Base-by-base conservation (phyloP, 2,797 vertebrate genomes). In the Sternarchorhynchus goeldii region DNA sequence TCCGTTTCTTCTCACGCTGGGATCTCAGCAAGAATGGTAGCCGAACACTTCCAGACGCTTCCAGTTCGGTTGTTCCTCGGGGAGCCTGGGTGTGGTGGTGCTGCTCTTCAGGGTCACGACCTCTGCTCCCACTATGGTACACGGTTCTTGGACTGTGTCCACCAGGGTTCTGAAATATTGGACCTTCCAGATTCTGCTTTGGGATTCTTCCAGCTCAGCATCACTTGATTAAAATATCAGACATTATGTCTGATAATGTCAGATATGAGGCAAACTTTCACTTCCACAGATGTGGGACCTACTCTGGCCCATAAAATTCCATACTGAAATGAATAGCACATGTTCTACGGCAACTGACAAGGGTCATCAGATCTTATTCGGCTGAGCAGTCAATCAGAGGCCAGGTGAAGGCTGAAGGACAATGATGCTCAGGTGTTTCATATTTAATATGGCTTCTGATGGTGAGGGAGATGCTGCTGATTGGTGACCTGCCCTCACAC, bases 1-100 rank as follows among this genome's bases (percentile, higher is more conserved):
- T 85, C 82, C 85, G 88, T 89, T 86, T 90, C 68, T 78, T 60
- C 77, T 81, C 71, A 69, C 71, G 73, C 86, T 85, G 84, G 85
- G 86, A 81, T 72, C 68, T 64, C 80, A 85, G 88, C 76, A 31
- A 53, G 74, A 76, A 69, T 36, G 75, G 60, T 66, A 69, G 78
- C 53, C 55, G 66, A 45, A 64, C 20, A 71, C 76, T 39, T 76
- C 71, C 39, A 66, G 70, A 34, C 55, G 4, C 34, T 17, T 39
- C 74, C 73, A 68, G 60, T 10, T 56, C 16, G 12, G 69, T 18
- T 64, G 68, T 73, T 75, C 56, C 59, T 62, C 41, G 41, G 20
- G 25, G 57, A 34, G 31, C 56, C 57, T 14, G 29, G 34, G 56
- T 16, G 31, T 64, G 29, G 20, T 69, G 34, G n/a, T 12, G 21